phyloP scores from a whole-genome alignment of 2,797 vertebrate species.

The Manis javanica region DNA sequence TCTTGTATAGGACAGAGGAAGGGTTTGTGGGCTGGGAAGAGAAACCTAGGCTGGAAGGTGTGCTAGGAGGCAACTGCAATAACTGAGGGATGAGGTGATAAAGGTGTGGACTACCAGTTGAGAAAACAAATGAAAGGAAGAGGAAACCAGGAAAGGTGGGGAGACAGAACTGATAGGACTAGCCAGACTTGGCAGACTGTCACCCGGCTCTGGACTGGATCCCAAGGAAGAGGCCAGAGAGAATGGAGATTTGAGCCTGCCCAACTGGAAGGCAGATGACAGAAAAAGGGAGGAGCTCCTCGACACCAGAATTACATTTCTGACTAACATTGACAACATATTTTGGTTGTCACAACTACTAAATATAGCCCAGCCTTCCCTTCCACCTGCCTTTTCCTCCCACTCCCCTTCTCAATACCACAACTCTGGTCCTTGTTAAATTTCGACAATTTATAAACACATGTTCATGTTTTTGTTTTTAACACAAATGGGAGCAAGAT shows the following conservation, averaged over 20 bases:
- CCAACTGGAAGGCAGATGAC: neutral
- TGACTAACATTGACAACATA: neutral
- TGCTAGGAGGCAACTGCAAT: neutral
- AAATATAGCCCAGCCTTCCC: neutral
- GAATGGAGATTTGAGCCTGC: neutral
- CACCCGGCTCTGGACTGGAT: neutral
- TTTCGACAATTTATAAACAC: constrained; percentile 41
- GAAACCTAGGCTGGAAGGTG: neutral
- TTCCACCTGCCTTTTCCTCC: neutral
- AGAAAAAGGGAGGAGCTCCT: neutral
- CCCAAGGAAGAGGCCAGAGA: neutral
- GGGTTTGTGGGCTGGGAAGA: neutral
- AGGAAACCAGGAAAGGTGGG: neutral
- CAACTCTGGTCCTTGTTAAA: neutral
- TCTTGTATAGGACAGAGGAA: neutral
- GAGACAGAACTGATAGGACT: neutral
- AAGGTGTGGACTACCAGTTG: neutral
- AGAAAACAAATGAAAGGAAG: constrained; percentile 2
- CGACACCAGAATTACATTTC: neutral
- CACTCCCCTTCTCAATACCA: neutral
- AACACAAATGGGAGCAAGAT: neutral
- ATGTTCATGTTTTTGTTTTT: neutral
- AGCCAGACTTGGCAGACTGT: neutral
- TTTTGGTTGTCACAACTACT: constrained; percentile 31
- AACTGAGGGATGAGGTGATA: neutral